phyloP scores from a whole-genome alignment of 2,797 vertebrate species.

The Acrocephalus scirpaceus region DNA sequence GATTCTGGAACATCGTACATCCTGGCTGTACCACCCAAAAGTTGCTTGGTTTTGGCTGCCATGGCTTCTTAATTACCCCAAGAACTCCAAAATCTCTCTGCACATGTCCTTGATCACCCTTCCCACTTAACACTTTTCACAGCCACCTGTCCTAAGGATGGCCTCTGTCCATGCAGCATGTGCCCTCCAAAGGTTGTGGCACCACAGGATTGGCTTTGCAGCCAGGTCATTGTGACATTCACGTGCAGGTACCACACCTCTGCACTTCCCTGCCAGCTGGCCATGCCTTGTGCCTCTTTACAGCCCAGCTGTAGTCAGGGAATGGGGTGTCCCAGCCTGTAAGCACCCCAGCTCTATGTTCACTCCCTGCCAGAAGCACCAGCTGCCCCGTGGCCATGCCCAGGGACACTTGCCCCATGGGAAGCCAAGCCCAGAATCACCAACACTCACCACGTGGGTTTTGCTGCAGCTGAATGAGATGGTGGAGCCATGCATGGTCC shows the following conservation, averaged over 20 bases:
- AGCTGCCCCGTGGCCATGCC: not conserved
- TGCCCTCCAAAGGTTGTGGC: not conserved
- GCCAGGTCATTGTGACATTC: not conserved
- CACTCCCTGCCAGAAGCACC: not conserved
- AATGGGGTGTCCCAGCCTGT: not conserved
- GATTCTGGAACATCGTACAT: not conserved
- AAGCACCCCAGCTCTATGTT: not conserved
- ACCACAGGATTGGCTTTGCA: not conserved
- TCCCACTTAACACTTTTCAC: not conserved
- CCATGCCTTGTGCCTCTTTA: not conserved
- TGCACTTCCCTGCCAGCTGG: not conserved
- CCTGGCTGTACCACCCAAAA: not conserved
- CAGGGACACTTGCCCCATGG: not conserved
- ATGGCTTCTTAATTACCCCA: not conserved
- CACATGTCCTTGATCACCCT: not conserved
- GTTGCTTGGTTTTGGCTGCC: not conserved
- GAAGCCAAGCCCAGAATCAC: not conserved
- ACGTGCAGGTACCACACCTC: not conserved
- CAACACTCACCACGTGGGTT: slow-evolving; percentile 78
- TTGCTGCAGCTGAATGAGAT: slow-evolving; percentile 85
- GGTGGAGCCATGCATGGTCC: slow-evolving; percentile 86
- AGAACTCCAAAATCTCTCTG: not conserved
- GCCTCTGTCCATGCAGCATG: not conserved
- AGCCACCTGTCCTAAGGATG: not conserved
- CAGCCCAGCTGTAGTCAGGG: not conserved